Conservation (phyloP, 2,888 invertebrate genomes). For the Sipha maydis region DNA sequence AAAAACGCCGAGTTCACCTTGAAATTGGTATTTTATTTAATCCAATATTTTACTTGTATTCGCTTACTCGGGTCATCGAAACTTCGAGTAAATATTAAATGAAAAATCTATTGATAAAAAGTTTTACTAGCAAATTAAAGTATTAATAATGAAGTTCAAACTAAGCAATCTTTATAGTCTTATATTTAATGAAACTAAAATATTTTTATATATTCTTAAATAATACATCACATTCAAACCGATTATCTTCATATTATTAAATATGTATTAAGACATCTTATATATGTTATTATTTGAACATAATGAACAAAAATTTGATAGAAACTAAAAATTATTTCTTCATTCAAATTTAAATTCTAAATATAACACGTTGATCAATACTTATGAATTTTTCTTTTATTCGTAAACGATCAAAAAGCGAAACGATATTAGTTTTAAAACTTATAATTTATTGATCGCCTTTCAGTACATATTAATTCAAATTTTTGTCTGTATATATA, state of each 20-base stretch:
- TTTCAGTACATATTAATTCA: neutral
- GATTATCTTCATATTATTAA: neutral
- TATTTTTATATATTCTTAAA: too few relatives aligned
- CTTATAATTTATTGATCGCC: neutral
- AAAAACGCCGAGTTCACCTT: slow-evolving; percentile 48
- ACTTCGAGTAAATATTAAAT: slow-evolving; percentile 25
- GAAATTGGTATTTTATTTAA: slow-evolving; percentile 49
- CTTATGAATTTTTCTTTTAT: neutral
- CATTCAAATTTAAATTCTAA: neutral
- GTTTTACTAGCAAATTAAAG: neutral
- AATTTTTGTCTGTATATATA: neutral
- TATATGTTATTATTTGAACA: neutral
- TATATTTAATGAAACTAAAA: neutral
- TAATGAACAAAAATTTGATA: neutral
- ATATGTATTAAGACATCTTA: neutral
- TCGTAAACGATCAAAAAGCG: neutral
- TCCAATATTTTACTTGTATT: slow-evolving; percentile 22
- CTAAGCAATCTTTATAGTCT: neutral
- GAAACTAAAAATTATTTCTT: neutral
- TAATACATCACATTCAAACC: neutral
- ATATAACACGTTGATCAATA: neutral
- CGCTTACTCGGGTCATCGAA: slow-evolving; percentile 17
- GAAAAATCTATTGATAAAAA: neutral
- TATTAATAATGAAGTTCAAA: neutral
- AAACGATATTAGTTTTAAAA: neutral